Evolutionary conservation across 2,888 invertebrate species (phyloP).

Genomic region (Homarus gammarus): DNA sequence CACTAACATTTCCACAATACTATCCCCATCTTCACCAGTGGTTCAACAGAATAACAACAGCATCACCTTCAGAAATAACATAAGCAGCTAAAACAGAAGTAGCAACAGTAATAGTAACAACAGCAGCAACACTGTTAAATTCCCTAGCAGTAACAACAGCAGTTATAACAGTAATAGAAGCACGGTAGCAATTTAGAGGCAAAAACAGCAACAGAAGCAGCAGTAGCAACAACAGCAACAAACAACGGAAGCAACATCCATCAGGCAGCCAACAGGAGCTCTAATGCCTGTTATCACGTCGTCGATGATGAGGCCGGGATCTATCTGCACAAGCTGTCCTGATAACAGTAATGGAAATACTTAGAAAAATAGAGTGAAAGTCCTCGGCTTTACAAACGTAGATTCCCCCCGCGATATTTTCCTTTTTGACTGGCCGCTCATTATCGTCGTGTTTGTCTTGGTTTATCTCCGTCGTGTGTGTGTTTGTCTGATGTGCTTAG

Average conservation of each 20-base stretch:
- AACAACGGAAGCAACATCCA: not conserved
- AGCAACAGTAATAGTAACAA: not conserved
- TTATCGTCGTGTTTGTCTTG: conserved; percentile 37
- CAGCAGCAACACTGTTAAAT: not conserved
- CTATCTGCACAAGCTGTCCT: conserved; percentile 32
- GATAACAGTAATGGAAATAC: conserved; percentile 51
- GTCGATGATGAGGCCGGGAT: conserved; percentile 17
- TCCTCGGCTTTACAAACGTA: conserved; percentile 27
- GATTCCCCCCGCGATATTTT: conserved; percentile 7
- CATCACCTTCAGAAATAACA: not conserved
- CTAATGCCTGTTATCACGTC: conserved; percentile 30
- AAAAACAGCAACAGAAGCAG: not conserved
- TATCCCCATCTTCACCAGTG: too few species aligned
- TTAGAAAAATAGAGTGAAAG: conserved; percentile 32
- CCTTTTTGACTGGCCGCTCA: conserved; percentile 20
- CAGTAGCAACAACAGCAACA: not conserved
- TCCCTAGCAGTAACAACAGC: too few species aligned
- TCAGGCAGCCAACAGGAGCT: conserved; percentile 12
- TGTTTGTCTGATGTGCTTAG: conserved; percentile 15
- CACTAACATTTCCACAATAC: not conserved
- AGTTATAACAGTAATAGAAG: too few species aligned
- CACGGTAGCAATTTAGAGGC: not conserved
- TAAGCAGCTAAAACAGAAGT: not conserved
- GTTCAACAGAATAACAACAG: too few species aligned
- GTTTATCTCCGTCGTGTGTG: not conserved